Base-by-base conservation (phyloP, 2,797 vertebrate species). In the Acanthurus lineatus region DNA sequence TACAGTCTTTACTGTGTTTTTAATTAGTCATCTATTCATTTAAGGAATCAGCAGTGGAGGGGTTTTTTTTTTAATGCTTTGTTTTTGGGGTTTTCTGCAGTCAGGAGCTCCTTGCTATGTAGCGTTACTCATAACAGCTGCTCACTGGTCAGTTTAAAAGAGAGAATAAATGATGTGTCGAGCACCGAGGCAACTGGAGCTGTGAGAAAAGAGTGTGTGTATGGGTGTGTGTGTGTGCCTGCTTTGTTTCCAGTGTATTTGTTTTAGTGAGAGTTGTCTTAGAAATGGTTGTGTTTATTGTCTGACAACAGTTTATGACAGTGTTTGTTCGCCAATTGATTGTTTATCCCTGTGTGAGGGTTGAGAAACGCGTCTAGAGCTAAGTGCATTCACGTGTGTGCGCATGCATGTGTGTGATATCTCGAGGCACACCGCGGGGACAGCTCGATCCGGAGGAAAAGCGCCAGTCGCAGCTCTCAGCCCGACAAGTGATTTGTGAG, bases 21-120 rank as follows among this genome's bases (percentile, higher is more conserved):
- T 93, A 94, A 92, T 92, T 91, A 93, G 85, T 92, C 91, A 91
- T 90, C 69, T 82, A 78, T 76, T 88, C 82, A 79, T 82, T 77
- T 25, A 73, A 71, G 74, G 63, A 90, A 92, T 89, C 84, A 84
- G 83, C 20, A 19, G 57, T 25, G 69, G 6, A 7, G 28, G 28
- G 28, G 28, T n/a, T n/a, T 32, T 9, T 51, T 63, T 76, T 73
- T 76, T 38, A 28, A 49, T 71, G 59, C 44, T 58, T 74, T 0
- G 10, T 52, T 48, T 48, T 10, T 1, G 48, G 19, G 48, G 8
- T 60, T 62, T 22, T 63, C 69, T 45, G 52, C 57, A 73, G 89
- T 86, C 84, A 80, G 91, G 66, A 86, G 86, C 82, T 83, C 57
- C 5, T 48, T 58, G 69, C 84, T 76, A 83, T 89, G 88, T 86